Conservation (phyloP, 2,888 invertebrate genomes). For the Conistra vaccinii region DNA sequence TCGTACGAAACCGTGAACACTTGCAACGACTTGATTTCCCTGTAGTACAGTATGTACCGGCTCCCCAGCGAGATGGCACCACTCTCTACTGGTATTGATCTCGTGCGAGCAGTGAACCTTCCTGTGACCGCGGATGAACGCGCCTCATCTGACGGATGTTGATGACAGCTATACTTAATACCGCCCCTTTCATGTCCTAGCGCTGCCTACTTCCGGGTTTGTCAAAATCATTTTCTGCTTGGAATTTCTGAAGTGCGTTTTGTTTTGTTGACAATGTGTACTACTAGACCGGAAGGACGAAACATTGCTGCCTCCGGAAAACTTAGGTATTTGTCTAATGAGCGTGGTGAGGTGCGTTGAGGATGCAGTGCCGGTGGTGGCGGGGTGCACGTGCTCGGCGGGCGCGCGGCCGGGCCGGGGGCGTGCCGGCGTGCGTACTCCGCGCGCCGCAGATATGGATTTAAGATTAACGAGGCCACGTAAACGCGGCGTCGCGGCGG, state of each 20-base stretch:
- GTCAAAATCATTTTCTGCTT: conserved; percentile 25
- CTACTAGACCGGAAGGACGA: conserved; percentile 29
- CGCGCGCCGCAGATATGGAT: conserved; percentile 85
- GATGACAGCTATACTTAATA: conserved; percentile 51
- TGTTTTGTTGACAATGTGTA: conserved; percentile 46
- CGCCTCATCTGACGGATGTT: conserved; percentile 54
- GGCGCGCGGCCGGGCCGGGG: conserved; percentile 67
- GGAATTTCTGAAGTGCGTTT: conserved; percentile 39
- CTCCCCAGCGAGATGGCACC: conserved; percentile 55
- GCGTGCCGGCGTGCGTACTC: conserved; percentile 75
- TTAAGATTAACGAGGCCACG: conserved; percentile 88
- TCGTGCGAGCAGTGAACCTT: conserved; percentile 35
- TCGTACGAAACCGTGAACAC: conserved; percentile 13
- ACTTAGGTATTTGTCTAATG: conserved; percentile 19
- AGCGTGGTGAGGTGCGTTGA: conserved; percentile 27
- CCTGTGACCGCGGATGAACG: conserved; percentile 43
- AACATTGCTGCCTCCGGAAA: conserved; percentile 2
- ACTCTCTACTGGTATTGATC: conserved; percentile 56
- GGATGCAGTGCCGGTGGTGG: conserved; percentile 31
- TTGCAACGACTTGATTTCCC: neutral
- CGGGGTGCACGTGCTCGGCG: conserved; percentile 53
- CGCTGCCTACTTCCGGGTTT: conserved; percentile 45
- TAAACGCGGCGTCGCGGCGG: conserved; percentile 76
- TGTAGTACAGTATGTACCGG: neutral
- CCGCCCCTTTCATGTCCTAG: conserved; percentile 58